Percentiles rank a stretch among this genome's conserved stretches.
Evolutionary conservation across 2,797 vertebrate genomes (phyloP).

Genomic region (Kryptolebias ocellatus): DNA sequence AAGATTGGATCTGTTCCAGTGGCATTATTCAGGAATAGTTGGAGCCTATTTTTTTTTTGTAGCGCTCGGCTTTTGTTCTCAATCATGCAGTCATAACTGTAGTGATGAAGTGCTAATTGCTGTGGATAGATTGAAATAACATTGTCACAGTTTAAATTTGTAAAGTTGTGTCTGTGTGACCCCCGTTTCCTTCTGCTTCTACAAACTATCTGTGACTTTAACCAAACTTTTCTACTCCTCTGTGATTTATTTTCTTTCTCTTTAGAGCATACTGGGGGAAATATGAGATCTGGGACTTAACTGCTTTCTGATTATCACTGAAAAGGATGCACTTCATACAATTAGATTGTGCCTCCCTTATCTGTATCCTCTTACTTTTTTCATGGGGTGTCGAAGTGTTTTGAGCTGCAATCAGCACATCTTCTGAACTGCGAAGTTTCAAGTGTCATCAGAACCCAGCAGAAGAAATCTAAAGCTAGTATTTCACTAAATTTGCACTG

Average conservation of each 20-base stretch:
- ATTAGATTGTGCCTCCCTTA: not conserved
- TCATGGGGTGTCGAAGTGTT: not conserved
- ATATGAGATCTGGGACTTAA: not conserved
- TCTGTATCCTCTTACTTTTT: not conserved
- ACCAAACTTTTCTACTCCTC: constrained; percentile 29
- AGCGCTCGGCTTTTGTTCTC: constrained; percentile 45
- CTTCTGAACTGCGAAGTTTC: not conserved
- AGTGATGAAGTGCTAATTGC: constrained; percentile 55
- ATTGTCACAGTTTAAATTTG: constrained; percentile 35
- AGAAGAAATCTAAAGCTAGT: not conserved
- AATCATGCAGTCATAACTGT: constrained; percentile 39
- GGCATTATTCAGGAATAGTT: constrained; percentile 37
- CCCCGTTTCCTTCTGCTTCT: constrained; percentile 3
- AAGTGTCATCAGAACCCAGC: not conserved
- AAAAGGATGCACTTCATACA: not conserved
- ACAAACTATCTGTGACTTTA: constrained; percentile 29
- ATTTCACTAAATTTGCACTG: no score
- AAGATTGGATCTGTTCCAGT: constrained; percentile 59
- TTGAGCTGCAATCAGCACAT: not conserved
- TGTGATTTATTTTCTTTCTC: constrained; percentile 13
- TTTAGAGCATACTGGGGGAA: not conserved
- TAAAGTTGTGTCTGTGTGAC: constrained; percentile 32
- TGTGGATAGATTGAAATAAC: constrained; percentile 33
- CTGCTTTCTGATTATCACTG: not conserved
- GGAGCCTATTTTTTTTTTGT: constrained; percentile 39